Base-by-base conservation (phyloP, 2,797 vertebrate species). In the Trachops cirrhosus region DNA sequence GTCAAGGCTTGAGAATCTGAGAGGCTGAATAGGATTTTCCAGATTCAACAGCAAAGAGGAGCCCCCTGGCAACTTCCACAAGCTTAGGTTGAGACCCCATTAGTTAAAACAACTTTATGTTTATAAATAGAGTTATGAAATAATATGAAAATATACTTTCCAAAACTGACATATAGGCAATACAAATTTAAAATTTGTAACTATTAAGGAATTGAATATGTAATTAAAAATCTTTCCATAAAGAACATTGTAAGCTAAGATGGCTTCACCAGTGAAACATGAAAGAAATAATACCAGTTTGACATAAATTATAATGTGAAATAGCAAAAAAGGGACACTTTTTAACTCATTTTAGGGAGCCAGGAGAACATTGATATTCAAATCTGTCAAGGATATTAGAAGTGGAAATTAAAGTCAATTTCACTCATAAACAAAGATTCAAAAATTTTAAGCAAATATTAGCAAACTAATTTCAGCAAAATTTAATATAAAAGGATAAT, bases 141-240 rank as follows among this genome's bases (percentile, higher is more conserved):
- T 86, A 44, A 75, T 86, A 46, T 2, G 29, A 15, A 37, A 79
- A 73, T 48, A 29, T 62, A n/a, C 14, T 64, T 79, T 79, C 21
- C 67, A 85, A 37, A 59, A 67, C 29, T 79, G 29, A 86, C 57
- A 75, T 41, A 85, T 34, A 74, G 64, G 74, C 82, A 91, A 52
- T 79, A 44, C 22, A 70, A 80, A 70, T 48, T 91, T 39, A 41
- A 73, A 48, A 62, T 48, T 11, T 22, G 0, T 67, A 78, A 41
- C 50, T 87, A 52, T 70, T 52, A n/a, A 77, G 68, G 75, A 59
- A 88, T 88, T 77, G 41, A 71, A 83, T 48, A 54, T 78, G 1
- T 90, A 77, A 26, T 87, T 87, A 37, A 90, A 89, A 93, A n/a
- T 19, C 15, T 95, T 86, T 82, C n/a, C 4, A 3, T 87, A 84